Conservation (phyloP, 2,888 invertebrate genomes). For the Phortica okadai region DNA sequence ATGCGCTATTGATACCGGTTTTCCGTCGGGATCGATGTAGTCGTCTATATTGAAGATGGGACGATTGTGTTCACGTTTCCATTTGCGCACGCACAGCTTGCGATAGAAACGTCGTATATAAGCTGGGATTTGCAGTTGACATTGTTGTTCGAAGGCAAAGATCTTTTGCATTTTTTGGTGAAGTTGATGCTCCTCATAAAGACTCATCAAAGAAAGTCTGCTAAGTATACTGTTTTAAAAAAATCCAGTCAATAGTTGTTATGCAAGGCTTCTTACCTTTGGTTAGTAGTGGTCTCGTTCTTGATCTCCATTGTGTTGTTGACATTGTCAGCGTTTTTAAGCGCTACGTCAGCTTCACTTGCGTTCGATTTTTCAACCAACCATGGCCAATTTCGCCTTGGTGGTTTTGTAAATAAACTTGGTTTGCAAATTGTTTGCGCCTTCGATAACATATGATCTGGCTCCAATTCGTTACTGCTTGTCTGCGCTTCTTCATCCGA, state of each 20-base stretch:
- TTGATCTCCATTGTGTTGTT: background rate
- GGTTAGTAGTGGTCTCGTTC: slow-evolving; percentile 1
- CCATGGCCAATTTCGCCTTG: slow-evolving; percentile 77
- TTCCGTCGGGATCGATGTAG: slow-evolving; percentile 47
- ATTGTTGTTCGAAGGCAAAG: slow-evolving; percentile 59
- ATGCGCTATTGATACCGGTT: background rate
- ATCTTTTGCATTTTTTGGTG: slow-evolving; percentile 67
- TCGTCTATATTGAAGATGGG: slow-evolving; percentile 80
- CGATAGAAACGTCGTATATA: slow-evolving; percentile 78
- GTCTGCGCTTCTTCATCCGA: slow-evolving; percentile 46
- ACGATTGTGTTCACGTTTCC: slow-evolving; percentile 79
- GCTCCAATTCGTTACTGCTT: slow-evolving; percentile 25
- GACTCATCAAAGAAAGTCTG: slow-evolving; percentile 67
- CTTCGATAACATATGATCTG: slow-evolving; percentile 28
- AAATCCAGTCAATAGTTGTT: background rate
- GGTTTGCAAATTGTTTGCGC: slow-evolving; percentile 60
- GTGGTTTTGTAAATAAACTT: slow-evolving; percentile 74
- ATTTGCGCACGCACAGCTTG: slow-evolving; percentile 79
- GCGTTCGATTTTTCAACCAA: slow-evolving; percentile 58
- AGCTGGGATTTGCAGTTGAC: slow-evolving; percentile 67
- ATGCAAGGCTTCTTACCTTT: slow-evolving; percentile 4
- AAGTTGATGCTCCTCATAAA: slow-evolving; percentile 73
- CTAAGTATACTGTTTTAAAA: slow-evolving; percentile 8
- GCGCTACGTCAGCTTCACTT: slow-evolving; percentile 35
- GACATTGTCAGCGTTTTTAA: background rate